Evolutionary conservation across 1,140 invertebrate genomes (phyloP), one percentile per base, ranked within the genome.

Genomic region (Chrysopa pallens): DNA sequence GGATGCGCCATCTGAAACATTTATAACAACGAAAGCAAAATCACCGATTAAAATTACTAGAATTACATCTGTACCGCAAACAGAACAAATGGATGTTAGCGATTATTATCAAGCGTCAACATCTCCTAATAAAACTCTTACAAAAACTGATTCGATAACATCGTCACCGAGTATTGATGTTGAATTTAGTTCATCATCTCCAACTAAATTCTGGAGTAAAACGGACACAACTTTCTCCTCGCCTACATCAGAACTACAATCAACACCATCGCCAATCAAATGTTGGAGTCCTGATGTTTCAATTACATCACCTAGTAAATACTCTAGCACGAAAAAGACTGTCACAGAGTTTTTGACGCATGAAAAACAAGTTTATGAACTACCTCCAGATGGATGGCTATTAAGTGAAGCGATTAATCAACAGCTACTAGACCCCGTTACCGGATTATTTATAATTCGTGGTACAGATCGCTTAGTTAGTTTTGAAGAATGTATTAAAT

Each of bases 371-470:
- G 67, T 73, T 1, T 72, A 79, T 48, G 79, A 86, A 49, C 49
- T 88, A n/a, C 84, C 86, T 2, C 62, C 67, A n/a, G 77, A 80
- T 47, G 85, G 85, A 7, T 89, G 86, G 87, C 67, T 68, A 39
- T 61, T 91, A 0, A 63, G 69, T 40, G 79, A 87, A 54, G 83
- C 82, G 8, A 86, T 90, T 40, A 65, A 78, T 28, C 70, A 77
- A 55, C 72, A 73, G 36, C 58, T 90, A 4, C 85, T 91, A 49
- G 80, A 94, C 63, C 73, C 84, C 1, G 66, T 73, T 2, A 80
- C 74, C 6, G 88, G 89, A 3, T 64, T 88, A 3, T 90, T 94
- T 54, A 78, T 80, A 40, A 84, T 95, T 51, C 86, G 88, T 31
- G 80, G 80, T 28, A 87, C 85, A 2, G 84, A 90, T 57, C 71